These are phyloP conservation scores for Atherinosoma microstoma DNA, from an alignment of 2,797 vertebrate genomes.

Conservation along the genomic window DNA sequence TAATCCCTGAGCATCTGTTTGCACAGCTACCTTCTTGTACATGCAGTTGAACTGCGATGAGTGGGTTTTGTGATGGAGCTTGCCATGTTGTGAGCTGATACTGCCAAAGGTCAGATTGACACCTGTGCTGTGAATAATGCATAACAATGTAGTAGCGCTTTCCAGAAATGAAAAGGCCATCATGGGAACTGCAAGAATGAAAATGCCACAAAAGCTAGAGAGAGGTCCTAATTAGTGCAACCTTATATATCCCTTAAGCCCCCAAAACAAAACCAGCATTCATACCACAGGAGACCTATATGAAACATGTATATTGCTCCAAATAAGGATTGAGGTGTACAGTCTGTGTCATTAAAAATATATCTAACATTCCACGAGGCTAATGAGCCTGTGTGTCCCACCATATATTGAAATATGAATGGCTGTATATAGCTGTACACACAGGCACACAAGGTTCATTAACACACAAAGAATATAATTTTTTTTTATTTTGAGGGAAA, in stretches of 20 bases:
- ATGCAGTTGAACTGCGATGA: conserved; percentile 10
- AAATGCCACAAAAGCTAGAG: conserved; percentile 70
- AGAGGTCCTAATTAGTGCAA: conserved; percentile 77
- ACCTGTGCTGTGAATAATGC: conserved; percentile 79
- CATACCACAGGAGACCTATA: conserved; percentile 47
- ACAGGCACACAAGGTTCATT: conserved; percentile 31
- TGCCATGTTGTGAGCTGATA: conserved; percentile 23
- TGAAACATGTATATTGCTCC: conserved; percentile 43
- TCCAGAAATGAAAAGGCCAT: conserved; percentile 46
- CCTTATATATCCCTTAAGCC: conserved; percentile 36
- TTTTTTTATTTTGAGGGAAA: conserved; percentile 40
- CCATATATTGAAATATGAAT: conserved; percentile 33
- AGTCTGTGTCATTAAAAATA: conserved; percentile 53
- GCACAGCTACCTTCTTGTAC: conserved; percentile 22
- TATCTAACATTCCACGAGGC: conserved; percentile 34
- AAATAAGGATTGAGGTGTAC: conserved; percentile 24
- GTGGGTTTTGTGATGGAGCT: conserved; percentile 28
- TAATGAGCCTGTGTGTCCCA: conserved; percentile 42
- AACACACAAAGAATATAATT: conserved; percentile 16
- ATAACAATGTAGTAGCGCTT: conserved; percentile 57
- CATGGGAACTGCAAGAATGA: conserved; percentile 58
- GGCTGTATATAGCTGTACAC: conserved; percentile 29
- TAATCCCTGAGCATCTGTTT: conserved; percentile 54
- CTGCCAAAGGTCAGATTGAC: conserved; percentile 65
- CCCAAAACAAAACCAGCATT: conserved; percentile 48